Base-by-base conservation (phyloP, 2,888 invertebrate genomes). In the Cistogaster globosa region DNA sequence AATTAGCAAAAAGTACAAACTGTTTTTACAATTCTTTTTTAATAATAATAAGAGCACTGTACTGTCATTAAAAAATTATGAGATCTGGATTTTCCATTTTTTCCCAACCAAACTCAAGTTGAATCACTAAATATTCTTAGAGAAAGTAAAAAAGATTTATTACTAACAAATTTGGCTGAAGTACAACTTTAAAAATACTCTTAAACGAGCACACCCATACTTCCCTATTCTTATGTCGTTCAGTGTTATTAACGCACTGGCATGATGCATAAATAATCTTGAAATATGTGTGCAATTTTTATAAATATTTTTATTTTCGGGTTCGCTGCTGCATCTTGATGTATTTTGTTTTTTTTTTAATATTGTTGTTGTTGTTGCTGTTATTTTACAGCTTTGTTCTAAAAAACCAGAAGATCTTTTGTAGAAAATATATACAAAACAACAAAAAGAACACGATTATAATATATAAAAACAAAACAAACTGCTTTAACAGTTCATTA, bases 331-430 rank as follows among this genome's bases (percentile, higher is more conserved):
- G 60, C 60, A 60, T 77, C 53, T 55, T 71, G 71, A 18, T 82
- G 69, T 76, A 60, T 60, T 18, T 62, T 38, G 32, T 75, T 55
- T 18, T 53, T 1, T 53, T 53, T 0, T 9, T 53, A 18, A 20
- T 53, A n/a, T 48, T 48, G n/a, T 48, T 55, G 26, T 22, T 57
- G 57, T 32, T 51, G 14, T 57, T 65, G 53, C 58, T 68, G 51
- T 71, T 58, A 67, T 67, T 81, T 78, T 82, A 82, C 82, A 79
- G 82, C 78, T 82, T 85, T 85, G 82, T 82, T 85, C 82, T 82
- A 82, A 85, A 85, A 82, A 85, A 82, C 82, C 82, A 82, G 82
- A 85, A 78, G 85, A 85, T 85, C 85, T 82, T 85, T 85, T 85
- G 85, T 85, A 85, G 85, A 85, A 82, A 82, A 75, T 82, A 53